Conservation (phyloP, 2,797 vertebrate genomes). For the Xerus rutilus region DNA sequence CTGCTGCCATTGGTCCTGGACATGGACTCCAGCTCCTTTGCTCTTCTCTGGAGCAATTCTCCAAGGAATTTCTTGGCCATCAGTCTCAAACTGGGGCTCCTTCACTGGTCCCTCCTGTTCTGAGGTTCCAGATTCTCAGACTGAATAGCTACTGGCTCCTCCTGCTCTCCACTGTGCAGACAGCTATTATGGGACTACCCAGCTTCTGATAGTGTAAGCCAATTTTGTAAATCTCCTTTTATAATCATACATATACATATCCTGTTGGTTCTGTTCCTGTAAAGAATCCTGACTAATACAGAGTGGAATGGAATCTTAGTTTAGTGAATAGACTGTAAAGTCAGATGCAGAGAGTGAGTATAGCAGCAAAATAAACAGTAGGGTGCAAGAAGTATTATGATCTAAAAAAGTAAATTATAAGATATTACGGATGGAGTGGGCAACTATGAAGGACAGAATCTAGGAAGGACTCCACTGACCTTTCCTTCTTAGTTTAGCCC, state of each 20-base stretch:
- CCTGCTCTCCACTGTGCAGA: background rate
- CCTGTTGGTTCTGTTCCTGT: too few species aligned
- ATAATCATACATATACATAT: too few species aligned
- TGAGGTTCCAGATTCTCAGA: background rate
- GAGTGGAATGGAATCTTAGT: background rate
- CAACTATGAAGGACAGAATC: background rate
- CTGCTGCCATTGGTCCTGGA: too few species aligned
- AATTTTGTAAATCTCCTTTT: too few species aligned
- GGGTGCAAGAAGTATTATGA: background rate
- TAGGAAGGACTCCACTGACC: background rate
- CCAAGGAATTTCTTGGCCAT: background rate
- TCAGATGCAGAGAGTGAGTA: background rate
- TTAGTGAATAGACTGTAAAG: background rate
- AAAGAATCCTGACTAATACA: too few species aligned
- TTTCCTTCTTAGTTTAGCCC: background rate
- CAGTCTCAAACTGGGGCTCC: background rate
- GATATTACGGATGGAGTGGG: background rate
- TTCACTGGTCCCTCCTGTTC: background rate
- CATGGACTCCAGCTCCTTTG: background rate
- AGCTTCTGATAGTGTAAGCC: too few species aligned
- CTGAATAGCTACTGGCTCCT: background rate
- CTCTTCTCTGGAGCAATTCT: background rate
- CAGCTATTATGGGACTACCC: background rate
- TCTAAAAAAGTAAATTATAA: background rate
- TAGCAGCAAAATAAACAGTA: background rate